Percentiles rank a stretch among this genome's conserved stretches.
Conservation (phyloP, 2,113 vertebrate species). For the Catagonus wagneri region DNA sequence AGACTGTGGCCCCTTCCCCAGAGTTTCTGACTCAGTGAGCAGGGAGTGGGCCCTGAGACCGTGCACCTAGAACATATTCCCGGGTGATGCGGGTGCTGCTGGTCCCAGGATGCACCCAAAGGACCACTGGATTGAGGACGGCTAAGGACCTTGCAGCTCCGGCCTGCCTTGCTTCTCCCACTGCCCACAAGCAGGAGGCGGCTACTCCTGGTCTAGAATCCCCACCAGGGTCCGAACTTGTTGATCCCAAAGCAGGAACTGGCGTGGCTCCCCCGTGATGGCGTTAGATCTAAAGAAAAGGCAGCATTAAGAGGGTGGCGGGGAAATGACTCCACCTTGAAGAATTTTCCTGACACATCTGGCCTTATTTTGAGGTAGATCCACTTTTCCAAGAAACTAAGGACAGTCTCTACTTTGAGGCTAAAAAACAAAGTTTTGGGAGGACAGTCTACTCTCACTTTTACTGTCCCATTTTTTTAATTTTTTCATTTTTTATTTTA, state of each 20-base stretch:
- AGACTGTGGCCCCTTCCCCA: neutral
- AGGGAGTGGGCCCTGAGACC: neutral
- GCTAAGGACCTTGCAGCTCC: neutral
- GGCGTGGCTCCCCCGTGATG: neutral
- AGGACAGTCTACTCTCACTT: neutral
- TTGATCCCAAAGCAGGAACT: neutral
- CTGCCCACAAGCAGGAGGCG: neutral
- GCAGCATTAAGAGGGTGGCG: neutral
- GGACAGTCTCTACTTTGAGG: neutral
- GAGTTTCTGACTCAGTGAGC: neutral
- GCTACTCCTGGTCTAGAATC: neutral
- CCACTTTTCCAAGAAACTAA: neutral
- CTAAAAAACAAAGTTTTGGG: neutral
- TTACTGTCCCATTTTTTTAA: no score
- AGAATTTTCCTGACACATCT: neutral
- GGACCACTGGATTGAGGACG: no score
- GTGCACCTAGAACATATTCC: accelerated
- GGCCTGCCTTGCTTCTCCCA: neutral
- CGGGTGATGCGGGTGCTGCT: neutral
- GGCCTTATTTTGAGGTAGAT: neutral
- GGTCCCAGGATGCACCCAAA: no score
- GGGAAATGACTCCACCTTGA: neutral
- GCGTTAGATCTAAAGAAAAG: neutral
- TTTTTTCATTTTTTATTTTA: no score
- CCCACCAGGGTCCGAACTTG: neutral